Base-by-base conservation (phyloP, 1,140 invertebrate genomes). In the Antheraea mylitta region DNA sequence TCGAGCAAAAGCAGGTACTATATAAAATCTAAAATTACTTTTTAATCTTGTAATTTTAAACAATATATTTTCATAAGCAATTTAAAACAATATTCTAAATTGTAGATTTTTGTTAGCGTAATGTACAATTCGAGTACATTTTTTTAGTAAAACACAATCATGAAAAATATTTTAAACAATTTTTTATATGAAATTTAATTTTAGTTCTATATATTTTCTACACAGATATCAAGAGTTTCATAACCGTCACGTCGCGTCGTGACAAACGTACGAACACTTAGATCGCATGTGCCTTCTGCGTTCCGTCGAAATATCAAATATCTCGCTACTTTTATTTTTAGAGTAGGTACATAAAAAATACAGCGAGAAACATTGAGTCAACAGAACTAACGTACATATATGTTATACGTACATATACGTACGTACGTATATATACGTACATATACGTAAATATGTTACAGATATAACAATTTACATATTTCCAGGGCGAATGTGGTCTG, bases 401-500 rank as follows among this genome's bases (percentile, higher is more conserved):
- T n/a, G n/a, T n/a, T n/a, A n/a, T n/a, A n/a, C n/a, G n/a, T n/a
- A n/a, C n/a, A n/a, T n/a, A n/a, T n/a, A n/a, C n/a, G n/a, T n/a
- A n/a, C n/a, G n/a, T n/a, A n/a, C n/a, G n/a, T n/a, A n/a, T n/a
- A n/a, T n/a, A n/a, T n/a, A n/a, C n/a, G n/a, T n/a, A n/a, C n/a
- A n/a, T n/a, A n/a, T n/a, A n/a, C n/a, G n/a, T n/a, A n/a, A 73
- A 75, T 67, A 75, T 75, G 62, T 72, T 66, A 75, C 66, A 71
- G 71, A 71, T 71, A 64, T 73, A 76, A 78, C 73, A 78, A 78
- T 73, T 78, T 78, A 71, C 68, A 76, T 83, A 76, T 77, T 79
- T 80, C 76, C 76, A 60, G 64, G 65, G 64, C 68, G 69, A 77
- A 73, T 64, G 74, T 76, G 67, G 66, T 77, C 75, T 61, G 75